Evolutionary conservation across 2,113 vertebrate genomes (phyloP), one percentile per base, ranked within the genome.

Genomic region (Osmerus mordax): DNA sequence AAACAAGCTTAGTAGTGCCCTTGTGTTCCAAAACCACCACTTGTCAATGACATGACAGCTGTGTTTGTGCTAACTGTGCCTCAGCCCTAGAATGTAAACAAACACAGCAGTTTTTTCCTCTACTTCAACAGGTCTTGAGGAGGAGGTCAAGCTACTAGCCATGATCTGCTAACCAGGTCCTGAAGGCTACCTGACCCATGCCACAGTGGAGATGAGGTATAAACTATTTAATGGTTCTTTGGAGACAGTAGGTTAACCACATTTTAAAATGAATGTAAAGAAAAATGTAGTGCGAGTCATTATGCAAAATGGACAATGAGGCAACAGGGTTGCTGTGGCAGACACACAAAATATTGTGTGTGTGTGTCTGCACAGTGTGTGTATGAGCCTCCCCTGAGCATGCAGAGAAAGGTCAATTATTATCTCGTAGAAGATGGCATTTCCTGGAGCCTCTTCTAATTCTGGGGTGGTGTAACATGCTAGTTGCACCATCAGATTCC

Each of bases 321-420:
- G 54, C 65, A 6, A 25, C 61, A 41, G 8, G 47, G 16, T 25
- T 15, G 56, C 61, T 36, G 14, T 14, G 11, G n/a, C 29, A 66
- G 41, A 41, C 9, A 47, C 29, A 15, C 25, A 15, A 14, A 18
- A 9, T 13, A 3, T 36, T 12, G 0, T 66, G 36, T 18, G 16
- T 56, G 54, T 5, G 54, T 56, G 13, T 54, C 9, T 54, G 53
- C 11, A 11, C 11, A 11, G 32, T 7, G n/a, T 19, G 16, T 65
- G 29, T 41, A 25, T 28, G 64, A 19, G 36, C 6, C n/a, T 8
- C 64, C 36, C 64, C 15, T n/a, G 7, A 65, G 82, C 62, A 72
- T 3, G 41, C 3, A 72, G 53, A 65, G 28, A 86, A 86, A 86
- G 79, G 86, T 87, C 86, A 86, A 78, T 71, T 74, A 28, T 69